Percentiles rank a stretch among this genome's conserved stretches.
These are phyloP conservation scores for Bergia puertoricense DNA, from an alignment of 92 coral and sea anemone species.

Conservation along the genomic window DNA sequence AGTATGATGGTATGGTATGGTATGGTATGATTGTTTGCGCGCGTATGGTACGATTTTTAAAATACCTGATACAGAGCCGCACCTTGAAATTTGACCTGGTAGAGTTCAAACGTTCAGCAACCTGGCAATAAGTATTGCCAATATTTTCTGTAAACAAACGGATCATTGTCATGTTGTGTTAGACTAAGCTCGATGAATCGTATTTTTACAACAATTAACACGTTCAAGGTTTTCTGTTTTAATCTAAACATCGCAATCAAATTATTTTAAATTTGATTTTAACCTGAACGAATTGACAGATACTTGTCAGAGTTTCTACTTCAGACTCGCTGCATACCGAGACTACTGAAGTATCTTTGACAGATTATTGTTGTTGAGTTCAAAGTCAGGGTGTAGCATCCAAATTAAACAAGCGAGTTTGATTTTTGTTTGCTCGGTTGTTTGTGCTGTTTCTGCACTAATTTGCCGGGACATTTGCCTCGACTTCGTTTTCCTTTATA, in stretches of 20 bases:
- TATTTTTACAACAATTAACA: too few species aligned
- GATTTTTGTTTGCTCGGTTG: neutral
- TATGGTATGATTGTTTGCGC: neutral
- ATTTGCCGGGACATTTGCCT: neutral
- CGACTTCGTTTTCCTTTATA: neutral
- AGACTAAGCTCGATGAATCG: neutral
- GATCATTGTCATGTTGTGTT: neutral
- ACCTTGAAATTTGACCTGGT: conserved; percentile 21
- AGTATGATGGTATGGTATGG: neutral
- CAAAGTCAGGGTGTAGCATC: neutral
- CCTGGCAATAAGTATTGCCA: neutral
- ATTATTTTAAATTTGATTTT: too few species aligned
- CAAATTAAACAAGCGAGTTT: neutral
- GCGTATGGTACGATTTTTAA: neutral
- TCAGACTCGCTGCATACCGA: neutral
- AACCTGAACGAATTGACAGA: neutral
- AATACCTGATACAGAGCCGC: too few species aligned
- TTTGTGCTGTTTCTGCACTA: neutral
- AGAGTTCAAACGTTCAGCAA: neutral
- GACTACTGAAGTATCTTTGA: neutral
- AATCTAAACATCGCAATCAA: too few species aligned
- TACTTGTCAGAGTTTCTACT: neutral
- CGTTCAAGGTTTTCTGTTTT: too few species aligned
- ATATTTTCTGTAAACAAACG: too few species aligned
- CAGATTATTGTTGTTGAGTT: neutral